These are phyloP conservation scores for Prunella strophiata DNA, from an alignment of 2,797 vertebrate species.

Conservation along the genomic window DNA sequence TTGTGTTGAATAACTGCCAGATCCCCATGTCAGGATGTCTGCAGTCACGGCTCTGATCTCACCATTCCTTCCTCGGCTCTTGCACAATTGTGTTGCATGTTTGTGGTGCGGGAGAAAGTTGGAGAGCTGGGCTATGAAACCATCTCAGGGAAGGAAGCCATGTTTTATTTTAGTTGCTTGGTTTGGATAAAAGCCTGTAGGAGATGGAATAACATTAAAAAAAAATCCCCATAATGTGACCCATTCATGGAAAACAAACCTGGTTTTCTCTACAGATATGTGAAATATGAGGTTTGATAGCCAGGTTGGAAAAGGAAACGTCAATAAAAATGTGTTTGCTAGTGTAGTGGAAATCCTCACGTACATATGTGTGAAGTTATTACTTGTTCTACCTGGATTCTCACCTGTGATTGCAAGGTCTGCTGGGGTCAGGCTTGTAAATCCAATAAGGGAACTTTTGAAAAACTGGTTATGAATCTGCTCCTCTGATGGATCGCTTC, in stretches of 20 bases:
- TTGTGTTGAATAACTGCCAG: conserved; percentile 82
- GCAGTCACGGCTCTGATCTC: conserved; percentile 77
- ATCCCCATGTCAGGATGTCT: conserved; percentile 77
- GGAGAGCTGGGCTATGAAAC: conserved; percentile 62
- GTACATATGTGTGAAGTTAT: background rate
- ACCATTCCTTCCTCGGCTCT: conserved; percentile 47
- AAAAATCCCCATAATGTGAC: background rate
- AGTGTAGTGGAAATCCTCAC: background rate
- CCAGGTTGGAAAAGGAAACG: background rate
- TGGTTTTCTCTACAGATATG: background rate
- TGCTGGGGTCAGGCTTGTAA: background rate
- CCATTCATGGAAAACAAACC: conserved; percentile 37
- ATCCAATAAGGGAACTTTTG: background rate
- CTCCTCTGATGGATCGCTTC: background rate
- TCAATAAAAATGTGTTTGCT: conserved; percentile 11
- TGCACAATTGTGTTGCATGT: conserved; percentile 70
- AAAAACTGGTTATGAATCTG: background rate
- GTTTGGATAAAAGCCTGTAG: conserved; percentile 69
- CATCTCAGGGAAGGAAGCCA: conserved; percentile 59
- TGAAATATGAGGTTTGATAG: conserved; percentile 50
- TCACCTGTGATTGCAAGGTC: background rate
- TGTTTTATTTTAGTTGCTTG: conserved; percentile 71
- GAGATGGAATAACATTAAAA: conserved; percentile 62
- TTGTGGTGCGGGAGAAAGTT: conserved; percentile 62
- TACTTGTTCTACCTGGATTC: background rate